These are phyloP conservation scores for Chloromyia formosa DNA, from an alignment of 2,888 invertebrate species.

Conservation along the genomic window DNA sequence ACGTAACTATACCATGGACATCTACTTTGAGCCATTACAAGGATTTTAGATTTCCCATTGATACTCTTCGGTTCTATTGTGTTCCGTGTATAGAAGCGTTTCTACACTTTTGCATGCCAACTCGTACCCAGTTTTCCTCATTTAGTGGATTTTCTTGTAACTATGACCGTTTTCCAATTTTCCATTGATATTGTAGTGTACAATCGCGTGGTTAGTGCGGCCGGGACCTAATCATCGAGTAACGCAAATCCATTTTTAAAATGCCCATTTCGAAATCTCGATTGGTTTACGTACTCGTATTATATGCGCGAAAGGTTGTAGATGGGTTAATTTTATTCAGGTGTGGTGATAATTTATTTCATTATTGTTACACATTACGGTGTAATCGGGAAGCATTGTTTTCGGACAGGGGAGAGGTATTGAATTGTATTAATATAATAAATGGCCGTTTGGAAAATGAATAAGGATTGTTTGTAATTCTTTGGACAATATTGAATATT, in stretches of 20 bases:
- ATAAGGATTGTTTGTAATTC: too few species aligned
- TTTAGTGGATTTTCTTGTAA: background rate
- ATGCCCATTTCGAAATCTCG: slow-evolving; percentile 11
- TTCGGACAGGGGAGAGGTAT: too few species aligned
- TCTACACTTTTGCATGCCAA: slow-evolving; percentile 13
- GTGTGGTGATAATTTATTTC: slow-evolving; percentile 23
- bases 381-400: too few species aligned
- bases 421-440: too few species aligned
- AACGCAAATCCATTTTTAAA: slow-evolving; percentile 10
- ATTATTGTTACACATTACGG: background rate
- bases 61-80: slow-evolving; percentile 28
- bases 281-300: background rate
- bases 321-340: slow-evolving; percentile 34
- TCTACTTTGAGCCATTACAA: background rate
- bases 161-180: slow-evolving; percentile 2
- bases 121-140: background rate
- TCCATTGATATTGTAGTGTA: background rate
- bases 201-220: slow-evolving; percentile 2
- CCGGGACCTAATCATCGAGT: slow-evolving; percentile 10
- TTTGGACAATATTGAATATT: too few species aligned
- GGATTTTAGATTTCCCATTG: slow-evolving; percentile 16
- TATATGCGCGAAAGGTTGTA: background rate
- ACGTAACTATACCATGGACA: background rate
- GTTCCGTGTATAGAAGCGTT: slow-evolving; percentile 41
- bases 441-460: too few species aligned